Evolutionary conservation across 2,113 vertebrate species (phyloP), one percentile per base, ranked within the genome.

Genomic region (Peromyscus leucopus): DNA sequence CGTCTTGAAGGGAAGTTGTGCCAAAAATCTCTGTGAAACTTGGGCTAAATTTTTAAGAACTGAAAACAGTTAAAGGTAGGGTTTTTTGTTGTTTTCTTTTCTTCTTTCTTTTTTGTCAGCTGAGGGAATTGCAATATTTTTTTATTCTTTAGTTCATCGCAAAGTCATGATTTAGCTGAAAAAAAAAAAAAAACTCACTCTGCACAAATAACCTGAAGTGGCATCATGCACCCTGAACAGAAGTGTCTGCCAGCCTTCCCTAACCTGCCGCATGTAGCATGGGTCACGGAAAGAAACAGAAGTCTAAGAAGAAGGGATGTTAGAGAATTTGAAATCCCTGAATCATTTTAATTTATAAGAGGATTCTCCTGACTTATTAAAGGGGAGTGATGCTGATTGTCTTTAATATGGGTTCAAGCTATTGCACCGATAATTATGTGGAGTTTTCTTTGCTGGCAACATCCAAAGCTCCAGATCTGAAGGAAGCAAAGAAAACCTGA

Each of bases 401-500:
- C 76, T 98, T 98, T 98, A 83, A 95, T 97, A 98, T 98, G 59
- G 93, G 96, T 92, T 97, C 90, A 92, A 96, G n/a, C 90, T 96
- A 48, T 51, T 97, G 72, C 89, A 90, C 57, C 82, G 89, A 85
- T 95, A 98, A 95, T 85, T 95, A 93, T 57, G 95, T 71, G 26
- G 94, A 95, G 92, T 85, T 80, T 91, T 98, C 89, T 67, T 84
- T 96, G 93, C 51, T 89, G 63, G 87, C 51, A 96, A 93, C 59
- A 71, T 75, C 83, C 85, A 93, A 46, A 93, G 55, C 79, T 65
- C 26, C 65, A 94, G 67, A 90, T 93, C 55, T 92, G 69, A 94
- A 48, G 63, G 63, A 95, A 91, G 46, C n/a, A 90, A 94, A 61
- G 85, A 88, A 88, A 94, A 96, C 55, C 82, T n/a, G 80, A 94